phyloP scores from a whole-genome alignment of 2,888 invertebrate species.

The Elgonia sp. region DNA sequence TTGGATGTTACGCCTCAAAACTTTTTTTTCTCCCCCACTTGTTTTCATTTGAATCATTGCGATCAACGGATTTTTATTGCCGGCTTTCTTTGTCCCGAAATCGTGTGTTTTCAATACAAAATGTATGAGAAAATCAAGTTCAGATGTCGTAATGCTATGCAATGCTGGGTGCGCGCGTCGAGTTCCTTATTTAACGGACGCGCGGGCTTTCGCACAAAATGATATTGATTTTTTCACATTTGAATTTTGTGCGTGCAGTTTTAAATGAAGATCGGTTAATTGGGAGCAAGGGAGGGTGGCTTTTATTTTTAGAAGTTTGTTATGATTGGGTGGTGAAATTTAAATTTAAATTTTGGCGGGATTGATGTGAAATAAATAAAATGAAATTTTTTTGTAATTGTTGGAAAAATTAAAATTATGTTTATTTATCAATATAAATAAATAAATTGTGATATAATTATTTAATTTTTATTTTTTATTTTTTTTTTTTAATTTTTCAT shows the following conservation, averaged over 20 bases:
- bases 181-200: conserved; percentile 26
- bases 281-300: neutral
- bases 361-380: no score
- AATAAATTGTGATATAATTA: no score
- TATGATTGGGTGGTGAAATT: conserved; percentile 2
- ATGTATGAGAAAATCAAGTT: neutral
- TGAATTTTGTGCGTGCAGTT: conserved; percentile 11
- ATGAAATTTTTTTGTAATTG: no score
- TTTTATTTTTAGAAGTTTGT: conserved; percentile 3
- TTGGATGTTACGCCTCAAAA: conserved; percentile 36
- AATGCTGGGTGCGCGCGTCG: neutral
- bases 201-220: conserved; percentile 22
- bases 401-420: no score
- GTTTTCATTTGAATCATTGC: conserved; percentile 2
- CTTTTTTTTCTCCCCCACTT: conserved; percentile 36
- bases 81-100: neutral
- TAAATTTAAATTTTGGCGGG: conserved; percentile 48
- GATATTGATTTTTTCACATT: conserved; percentile 42
- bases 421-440: no score
- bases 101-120: neutral
- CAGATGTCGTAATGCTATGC: neutral
- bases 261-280: neutral
- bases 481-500: no score
- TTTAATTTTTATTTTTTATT: no score
- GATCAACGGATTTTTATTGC: neutral